Evolutionary conservation across 2,113 vertebrate species (phyloP), one percentile per base, ranked within the genome.

Genomic region (Lepisosteus osseus): DNA sequence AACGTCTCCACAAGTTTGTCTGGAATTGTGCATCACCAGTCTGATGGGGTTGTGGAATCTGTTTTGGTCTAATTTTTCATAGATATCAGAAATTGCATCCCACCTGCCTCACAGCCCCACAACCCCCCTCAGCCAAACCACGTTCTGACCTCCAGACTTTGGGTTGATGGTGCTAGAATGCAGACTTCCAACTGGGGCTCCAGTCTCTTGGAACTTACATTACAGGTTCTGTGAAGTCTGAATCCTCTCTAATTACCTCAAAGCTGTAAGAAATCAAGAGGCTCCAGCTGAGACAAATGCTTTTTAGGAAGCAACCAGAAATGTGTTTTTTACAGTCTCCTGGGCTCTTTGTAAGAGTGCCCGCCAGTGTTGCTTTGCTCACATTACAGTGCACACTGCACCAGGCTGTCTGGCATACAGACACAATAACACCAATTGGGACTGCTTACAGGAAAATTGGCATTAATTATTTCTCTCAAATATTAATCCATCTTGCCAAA

Each of bases 141-240:
- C 29, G 29, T 29, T 29, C 29, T 2, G 29, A 29, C 14, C 57
- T 59, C 55, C 13, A 41, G 17, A 40, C n/a, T 51, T 57, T 40
- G 29, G 1, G 13, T 41, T 11, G 54, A 61, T 42, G 67, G 64
- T 43, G 54, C n/a, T n/a, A 12, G 61, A 65, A 62, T 11, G 7
- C 55, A 69, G 75, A 47, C 65, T 68, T 51, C 47, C 65, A n/a
- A 13, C 64, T 54, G 45, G 65, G 68, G 54, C 67, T 55, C 41
- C 72, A 42, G 63, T 51, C 77, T 59, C 65, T 68, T 72, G 74
- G 56, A 56, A 5, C 74, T 29, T 54, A 14, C 17, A 57, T 72
- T 44, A 45, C 57, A 43, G 68, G 29, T 29, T 29, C 29, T 29
- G 29, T 29, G 29, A 14, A 65, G 67, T 72, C 64, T 43, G 77